Evolutionary conservation across 2,888 invertebrate species (phyloP).

Genomic region (Melinaea marsaeus): DNA sequence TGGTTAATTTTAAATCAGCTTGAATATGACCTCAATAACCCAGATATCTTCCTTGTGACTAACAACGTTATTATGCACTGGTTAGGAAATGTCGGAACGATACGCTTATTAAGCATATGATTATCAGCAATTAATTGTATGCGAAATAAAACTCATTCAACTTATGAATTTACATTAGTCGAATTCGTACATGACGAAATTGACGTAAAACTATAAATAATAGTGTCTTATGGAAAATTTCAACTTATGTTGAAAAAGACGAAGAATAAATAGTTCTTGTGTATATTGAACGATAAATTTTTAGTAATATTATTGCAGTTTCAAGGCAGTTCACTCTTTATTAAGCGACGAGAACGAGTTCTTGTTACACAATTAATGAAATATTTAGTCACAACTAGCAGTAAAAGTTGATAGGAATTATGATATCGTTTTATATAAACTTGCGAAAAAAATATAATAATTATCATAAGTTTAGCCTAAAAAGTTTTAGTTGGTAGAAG

Average conservation of each 20-base stretch:
- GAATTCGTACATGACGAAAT: no score
- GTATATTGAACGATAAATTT: constrained; percentile 63
- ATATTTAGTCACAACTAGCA: constrained; percentile 47
- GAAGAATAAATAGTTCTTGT: constrained; percentile 37
- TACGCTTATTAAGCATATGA: neutral
- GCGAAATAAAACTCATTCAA: neutral
- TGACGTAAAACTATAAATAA: neutral
- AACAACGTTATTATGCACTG: constrained; percentile 62
- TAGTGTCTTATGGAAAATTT: constrained; percentile 6
- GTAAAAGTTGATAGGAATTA: constrained; percentile 66
- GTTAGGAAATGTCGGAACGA: neutral
- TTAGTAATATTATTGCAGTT: constrained; percentile 55
- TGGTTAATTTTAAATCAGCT: constrained; percentile 58
- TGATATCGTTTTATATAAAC: constrained; percentile 49
- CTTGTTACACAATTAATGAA: constrained; percentile 65
- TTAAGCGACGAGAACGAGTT: constrained; percentile 55
- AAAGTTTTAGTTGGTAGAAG: constrained; percentile 43
- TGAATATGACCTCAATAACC: constrained; percentile 50
- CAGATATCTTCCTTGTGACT: constrained; percentile 71
- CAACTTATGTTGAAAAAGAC: constrained; percentile 21
- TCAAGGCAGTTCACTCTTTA: constrained; percentile 70
- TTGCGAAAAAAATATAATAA: constrained; percentile 29
- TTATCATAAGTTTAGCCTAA: constrained; percentile 14
- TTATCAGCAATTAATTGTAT: constrained; percentile 10
- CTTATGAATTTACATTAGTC: no score